Evolutionary conservation across 2,797 vertebrate genomes (phyloP).

Genomic region (Hydrophis major): DNA sequence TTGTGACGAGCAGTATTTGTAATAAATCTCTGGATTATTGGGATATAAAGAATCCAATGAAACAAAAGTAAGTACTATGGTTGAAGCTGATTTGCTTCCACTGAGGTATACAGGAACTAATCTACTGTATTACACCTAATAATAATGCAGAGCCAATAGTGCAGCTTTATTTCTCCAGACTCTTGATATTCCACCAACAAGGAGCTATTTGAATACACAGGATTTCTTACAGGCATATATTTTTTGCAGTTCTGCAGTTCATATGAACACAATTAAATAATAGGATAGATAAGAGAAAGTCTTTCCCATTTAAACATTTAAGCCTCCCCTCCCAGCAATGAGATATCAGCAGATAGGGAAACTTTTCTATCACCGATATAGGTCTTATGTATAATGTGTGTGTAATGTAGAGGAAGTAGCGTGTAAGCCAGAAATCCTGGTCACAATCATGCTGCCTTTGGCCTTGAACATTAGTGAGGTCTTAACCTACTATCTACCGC

Average conservation of each 20-base stretch:
- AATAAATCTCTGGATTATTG: neutral
- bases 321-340: neutral
- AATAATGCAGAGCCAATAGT: neutral
- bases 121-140: neutral
- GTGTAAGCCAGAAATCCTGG: neutral
- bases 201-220: neutral
- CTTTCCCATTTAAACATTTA: neutral
- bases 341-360: neutral
- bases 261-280: neutral
- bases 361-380: neutral
- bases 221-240: neutral
- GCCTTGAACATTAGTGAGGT: neutral
- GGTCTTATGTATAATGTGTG: neutral
- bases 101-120: neutral
- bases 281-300: neutral
- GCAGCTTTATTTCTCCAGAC: neutral
- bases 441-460: neutral
- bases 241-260: neutral
- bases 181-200: neutral
- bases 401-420: neutral
- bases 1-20: neutral
- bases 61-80: neutral
- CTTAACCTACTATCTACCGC: neutral
- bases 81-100: neutral
- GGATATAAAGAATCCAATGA: neutral